Percentiles rank a stretch among this genome's conserved stretches.
Conservation (phyloP, 2,888 invertebrate genomes). For the Villa cingulata region DNA sequence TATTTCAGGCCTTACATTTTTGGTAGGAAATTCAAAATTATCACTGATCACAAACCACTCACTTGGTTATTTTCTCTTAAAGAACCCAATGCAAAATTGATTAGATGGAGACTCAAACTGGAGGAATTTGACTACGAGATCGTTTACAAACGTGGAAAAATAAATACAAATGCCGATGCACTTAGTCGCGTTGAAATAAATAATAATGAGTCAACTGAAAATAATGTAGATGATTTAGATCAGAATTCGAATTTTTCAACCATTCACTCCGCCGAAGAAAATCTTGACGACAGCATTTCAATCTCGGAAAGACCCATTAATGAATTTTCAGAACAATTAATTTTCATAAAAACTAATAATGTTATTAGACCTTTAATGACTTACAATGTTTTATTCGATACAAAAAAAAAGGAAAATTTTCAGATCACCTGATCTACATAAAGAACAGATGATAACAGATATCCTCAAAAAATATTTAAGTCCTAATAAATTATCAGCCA, state of each 20-base stretch:
- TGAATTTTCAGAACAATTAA: neutral
- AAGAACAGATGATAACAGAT: neutral
- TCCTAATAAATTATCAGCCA: neutral
- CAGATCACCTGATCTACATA: neutral
- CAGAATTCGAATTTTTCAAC: neutral
- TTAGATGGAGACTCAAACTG: no score
- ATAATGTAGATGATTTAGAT: neutral
- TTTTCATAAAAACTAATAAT: neutral
- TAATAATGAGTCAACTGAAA: neutral
- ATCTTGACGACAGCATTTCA: neutral
- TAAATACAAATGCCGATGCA: neutral
- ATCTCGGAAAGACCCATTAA: neutral
- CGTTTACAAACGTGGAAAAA: no score
- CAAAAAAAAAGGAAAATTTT: neutral
- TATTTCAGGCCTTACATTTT: no score
- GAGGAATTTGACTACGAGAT: no score
- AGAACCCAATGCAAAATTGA: no score
- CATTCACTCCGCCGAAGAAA: slow-evolving; percentile 1
- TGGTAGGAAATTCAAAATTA: no score
- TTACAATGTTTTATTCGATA: neutral
- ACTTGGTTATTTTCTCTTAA: no score
- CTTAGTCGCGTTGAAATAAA: neutral
- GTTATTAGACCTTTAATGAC: neutral
- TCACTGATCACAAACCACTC: no score
- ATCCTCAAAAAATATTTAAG: neutral